Evolutionary conservation across 2,797 vertebrate genomes (phyloP), one percentile per base, ranked within the genome.

Genomic region (Pogonophryne albipinna): DNA sequence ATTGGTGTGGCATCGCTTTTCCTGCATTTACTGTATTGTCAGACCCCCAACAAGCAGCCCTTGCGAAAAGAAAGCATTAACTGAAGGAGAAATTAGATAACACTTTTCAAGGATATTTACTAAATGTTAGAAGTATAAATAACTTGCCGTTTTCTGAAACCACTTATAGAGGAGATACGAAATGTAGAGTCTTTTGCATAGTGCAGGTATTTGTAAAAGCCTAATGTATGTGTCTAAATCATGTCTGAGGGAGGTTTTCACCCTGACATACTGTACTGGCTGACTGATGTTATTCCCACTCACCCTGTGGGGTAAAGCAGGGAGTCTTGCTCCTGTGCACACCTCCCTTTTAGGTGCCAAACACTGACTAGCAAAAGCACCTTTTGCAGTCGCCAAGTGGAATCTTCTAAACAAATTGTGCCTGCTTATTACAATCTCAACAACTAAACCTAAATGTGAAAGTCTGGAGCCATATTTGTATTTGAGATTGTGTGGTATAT

Each of bases 331-430:
- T 86, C 85, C 87, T 93, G 88, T 93, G 84, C 85, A 90, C 85
- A 92, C 90, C 90, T 93, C 91, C 94, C 92, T 92, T 92, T 84
- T 91, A 93, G 88, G 96, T 97, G 97, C 97, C 96, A 98, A 98
- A 96, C 95, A 95, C 94, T 95, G 95, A 95, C 88, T 90, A 78
- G 83, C 89, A 94, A 91, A 92, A 93, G 92, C 93, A 93, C 92
- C 91, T 49, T 94, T 93, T 92, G 93, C 92, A 87, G 88, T 91
- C 90, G 94, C 93, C 84, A 91, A 93, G 94, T 85, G 76, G 70
- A 95, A 90, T 79, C 79, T 89, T 90, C 79, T 63, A 78, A 89
- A 91, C 92, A 88, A 90, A 91, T 93, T 93, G 92, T 96, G 95
- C 92, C 95, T 92, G 83, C 87, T 89, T 85, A 74, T 80, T 81